phyloP scores from a whole-genome alignment of 2,113 vertebrate species.

The Pseudolaguvia tuberculata region DNA sequence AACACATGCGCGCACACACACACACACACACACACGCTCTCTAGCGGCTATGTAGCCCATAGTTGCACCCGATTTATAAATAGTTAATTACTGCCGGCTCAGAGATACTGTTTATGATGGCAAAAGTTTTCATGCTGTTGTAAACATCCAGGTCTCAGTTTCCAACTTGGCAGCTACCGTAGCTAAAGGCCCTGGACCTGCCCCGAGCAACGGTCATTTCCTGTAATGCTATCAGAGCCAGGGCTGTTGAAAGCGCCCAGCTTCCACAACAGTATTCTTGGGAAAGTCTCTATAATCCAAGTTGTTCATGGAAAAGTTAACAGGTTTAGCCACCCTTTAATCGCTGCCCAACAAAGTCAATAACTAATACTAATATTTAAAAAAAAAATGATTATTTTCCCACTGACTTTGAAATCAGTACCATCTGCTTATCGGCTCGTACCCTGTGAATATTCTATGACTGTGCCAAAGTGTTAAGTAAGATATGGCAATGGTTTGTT shows the following conservation, averaged over 20 bases:
- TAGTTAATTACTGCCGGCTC: constrained; percentile 47
- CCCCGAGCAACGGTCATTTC: constrained; percentile 32
- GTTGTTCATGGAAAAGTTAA: constrained; percentile 41
- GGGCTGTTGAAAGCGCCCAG: constrained; percentile 1
- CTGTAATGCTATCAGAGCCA: constrained; percentile 39
- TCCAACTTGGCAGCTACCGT: constrained; percentile 40
- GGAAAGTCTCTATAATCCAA: constrained; percentile 13
- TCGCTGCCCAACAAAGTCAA: constrained; percentile 24
- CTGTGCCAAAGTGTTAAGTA: constrained; percentile 15
- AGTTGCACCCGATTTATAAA: constrained; percentile 46
- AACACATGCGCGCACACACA: background rate
- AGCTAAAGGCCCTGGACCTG: constrained; percentile 13
- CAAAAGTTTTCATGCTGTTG: constrained; percentile 41
- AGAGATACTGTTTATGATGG: constrained; percentile 43
- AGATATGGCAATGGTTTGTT: constrained; percentile 32
- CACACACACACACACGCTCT: too few relatives aligned
- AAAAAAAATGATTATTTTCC: constrained; percentile 29
- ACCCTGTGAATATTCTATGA: constrained; percentile 2
- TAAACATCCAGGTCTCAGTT: constrained; percentile 48
- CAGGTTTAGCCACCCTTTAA: constrained; percentile 22
- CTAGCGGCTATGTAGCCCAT: constrained; percentile 38
- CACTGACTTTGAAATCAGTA: constrained; percentile 28
- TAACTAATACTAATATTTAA: constrained; percentile 32
- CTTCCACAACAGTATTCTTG: constrained; percentile 14
- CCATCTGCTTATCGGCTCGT: constrained; percentile 29